These are phyloP conservation scores for Ectemnius cavifrons DNA, from an alignment of 2,888 invertebrate species.

Conservation along the genomic window DNA sequence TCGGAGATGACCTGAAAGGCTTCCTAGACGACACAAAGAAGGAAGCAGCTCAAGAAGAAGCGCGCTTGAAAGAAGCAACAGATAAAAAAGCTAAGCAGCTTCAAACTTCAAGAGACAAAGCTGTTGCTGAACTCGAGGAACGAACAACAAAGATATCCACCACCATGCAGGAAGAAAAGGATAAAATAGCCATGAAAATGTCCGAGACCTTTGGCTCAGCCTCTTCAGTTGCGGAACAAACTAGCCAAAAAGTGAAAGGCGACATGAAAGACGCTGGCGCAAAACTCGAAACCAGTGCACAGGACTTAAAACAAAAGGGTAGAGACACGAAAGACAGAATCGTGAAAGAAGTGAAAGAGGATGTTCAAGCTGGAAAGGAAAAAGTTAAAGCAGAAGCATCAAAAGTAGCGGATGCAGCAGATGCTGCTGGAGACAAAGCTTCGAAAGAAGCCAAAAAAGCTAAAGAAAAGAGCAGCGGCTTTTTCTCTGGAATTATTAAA, in stretches of 20 bases:
- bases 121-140: constrained; percentile 32
- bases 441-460: background rate
- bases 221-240: background rate
- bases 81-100: constrained; percentile 38
- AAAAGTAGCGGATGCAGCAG: background rate
- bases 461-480: constrained; percentile 1
- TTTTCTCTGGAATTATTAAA: constrained; percentile 64
- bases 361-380: constrained; percentile 56
- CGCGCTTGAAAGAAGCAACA: constrained; percentile 45
- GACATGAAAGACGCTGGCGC: constrained; percentile 48
- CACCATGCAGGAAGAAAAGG: constrained; percentile 33
- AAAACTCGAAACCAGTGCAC: background rate
- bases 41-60: constrained; percentile 56
- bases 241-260: constrained; percentile 25
- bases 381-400: background rate
- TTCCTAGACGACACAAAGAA: constrained; percentile 64
- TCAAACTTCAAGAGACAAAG: constrained; percentile 41
- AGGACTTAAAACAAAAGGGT: constrained; percentile 60
- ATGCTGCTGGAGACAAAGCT: background rate
- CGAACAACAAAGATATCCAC: constrained; percentile 36
- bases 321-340: constrained; percentile 59
- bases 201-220: background rate
- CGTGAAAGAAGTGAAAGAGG: constrained; percentile 71
- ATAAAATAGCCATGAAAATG: constrained; percentile 17
- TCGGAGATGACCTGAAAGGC: constrained; percentile 63